Base-by-base conservation (phyloP, 1,140 invertebrate genomes). In the Tetranychus cinnabarinus region DNA sequence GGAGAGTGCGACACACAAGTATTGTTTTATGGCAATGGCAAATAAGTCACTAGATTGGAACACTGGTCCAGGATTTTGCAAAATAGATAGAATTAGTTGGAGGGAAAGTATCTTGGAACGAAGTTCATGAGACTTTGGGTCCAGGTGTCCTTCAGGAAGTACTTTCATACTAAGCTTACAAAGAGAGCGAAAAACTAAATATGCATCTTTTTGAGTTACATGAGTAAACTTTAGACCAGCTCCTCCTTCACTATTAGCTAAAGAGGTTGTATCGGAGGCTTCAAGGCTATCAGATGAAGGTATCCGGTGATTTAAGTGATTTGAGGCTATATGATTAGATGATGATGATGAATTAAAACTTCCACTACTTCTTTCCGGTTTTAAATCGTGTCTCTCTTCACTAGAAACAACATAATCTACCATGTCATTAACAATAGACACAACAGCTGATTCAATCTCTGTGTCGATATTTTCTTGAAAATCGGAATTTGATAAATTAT, bases 131-230 rank as follows among this genome's bases (percentile, higher is more conserved):
- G 88, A 92, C 81, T 92, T 97, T 10, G 90, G 89, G 76, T 98
- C 95, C 15, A 89, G 87, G 52, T 85, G 84, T 42, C 89, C 90
- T 67, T 97, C 92, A 31, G 88, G 87, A 50, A 97, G 72, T 7
- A 90, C 90, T 72, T 98, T 98, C 89, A 97, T 97, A 31, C 91
- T 96, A 3, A 98, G 74, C 74, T 95, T 97, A 71, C 96, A 99
- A 7, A 99, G 77, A 52, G 93, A 88, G 66, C 95, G 80, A 69
- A 99, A 98, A 7, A 99, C 92, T 34, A 98, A 74, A 70, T 97
- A 99, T 0, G 93, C 93, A 77, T 99, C 95, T 74, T 97, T 97
- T 72, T 98, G 93, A 50, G 97, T 77, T 36, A 97, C 82, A 73
- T 97, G 90, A 23, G 86, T 87, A 67, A 97, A 97, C 69, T 89